Conservation (phyloP, 2,113 vertebrate species). For the Sporophila hypoxantha region DNA sequence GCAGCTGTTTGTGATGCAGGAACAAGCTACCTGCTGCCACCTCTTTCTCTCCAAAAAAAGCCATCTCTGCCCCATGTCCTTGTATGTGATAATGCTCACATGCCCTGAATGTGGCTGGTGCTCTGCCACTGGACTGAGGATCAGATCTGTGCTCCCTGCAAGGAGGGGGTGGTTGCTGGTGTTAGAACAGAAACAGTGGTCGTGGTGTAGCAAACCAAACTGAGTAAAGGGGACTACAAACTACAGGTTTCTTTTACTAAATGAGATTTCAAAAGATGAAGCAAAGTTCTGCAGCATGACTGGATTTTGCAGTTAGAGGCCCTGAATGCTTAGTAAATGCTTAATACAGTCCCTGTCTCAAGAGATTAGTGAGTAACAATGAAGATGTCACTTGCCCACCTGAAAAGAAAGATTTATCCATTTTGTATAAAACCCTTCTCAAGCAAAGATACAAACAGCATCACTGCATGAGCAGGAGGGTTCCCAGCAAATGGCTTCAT, state of each 20-base stretch:
- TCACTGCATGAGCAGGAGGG: background rate
- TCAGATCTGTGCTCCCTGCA: background rate
- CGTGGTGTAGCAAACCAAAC: accelerated
- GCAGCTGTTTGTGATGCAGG: background rate
- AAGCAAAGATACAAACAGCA: background rate
- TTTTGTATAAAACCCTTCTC: background rate
- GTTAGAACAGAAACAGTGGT: accelerated
- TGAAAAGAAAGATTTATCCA: background rate
- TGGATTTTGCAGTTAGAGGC: background rate
- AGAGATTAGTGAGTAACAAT: background rate
- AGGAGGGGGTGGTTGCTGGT: background rate
- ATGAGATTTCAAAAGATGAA: background rate
- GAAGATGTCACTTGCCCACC: background rate
- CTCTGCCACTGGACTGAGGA: background rate
- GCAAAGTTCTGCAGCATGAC: background rate
- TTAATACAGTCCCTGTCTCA: background rate
- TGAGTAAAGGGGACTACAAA: background rate
- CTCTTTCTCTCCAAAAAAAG: background rate
- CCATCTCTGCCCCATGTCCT: background rate
- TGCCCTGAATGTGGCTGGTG: background rate
- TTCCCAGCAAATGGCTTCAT: background rate
- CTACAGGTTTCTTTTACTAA: background rate
- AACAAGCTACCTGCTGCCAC: background rate
- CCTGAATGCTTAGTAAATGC: background rate
- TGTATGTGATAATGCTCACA: background rate